A percentile compares a stretch with the other conserved stretches of the same genome.
phyloP scores from a whole-genome alignment of 2,797 vertebrate species.

The Mastacembelus armatus region DNA sequence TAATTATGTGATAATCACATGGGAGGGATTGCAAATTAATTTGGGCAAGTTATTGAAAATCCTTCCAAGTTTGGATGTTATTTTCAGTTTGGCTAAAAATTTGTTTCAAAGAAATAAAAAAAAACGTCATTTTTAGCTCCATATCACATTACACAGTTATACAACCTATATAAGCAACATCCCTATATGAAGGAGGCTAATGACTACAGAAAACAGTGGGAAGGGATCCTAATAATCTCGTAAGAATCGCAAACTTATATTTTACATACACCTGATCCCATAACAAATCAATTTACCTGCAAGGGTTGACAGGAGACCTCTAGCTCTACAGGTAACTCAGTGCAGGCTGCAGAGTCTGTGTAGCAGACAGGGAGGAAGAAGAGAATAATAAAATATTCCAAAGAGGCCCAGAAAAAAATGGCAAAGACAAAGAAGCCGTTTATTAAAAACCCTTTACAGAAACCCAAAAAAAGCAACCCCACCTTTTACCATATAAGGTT shows the following conservation, averaged over 20 bases:
- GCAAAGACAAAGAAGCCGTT: not conserved
- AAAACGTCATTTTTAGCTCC: not conserved
- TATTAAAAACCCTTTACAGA: not conserved
- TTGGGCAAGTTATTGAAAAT: not conserved
- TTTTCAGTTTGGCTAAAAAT: not conserved
- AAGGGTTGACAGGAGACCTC: constrained; percentile 32
- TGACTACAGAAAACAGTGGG: too few relatives aligned
- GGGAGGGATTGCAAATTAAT: not conserved
- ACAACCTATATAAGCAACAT: not conserved
- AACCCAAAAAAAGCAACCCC: constrained; percentile 9
- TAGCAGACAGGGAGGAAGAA: constrained; percentile 23
- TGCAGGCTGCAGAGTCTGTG: constrained; percentile 46
- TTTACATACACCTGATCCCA: not conserved
- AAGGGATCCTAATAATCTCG: too few relatives aligned
- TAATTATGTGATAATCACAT: too few relatives aligned
- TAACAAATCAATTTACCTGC: constrained; percentile 62
- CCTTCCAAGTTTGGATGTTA: not conserved
- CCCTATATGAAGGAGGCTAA: not conserved
- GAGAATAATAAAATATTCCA: not conserved
- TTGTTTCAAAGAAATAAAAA: not conserved
- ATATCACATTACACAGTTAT: not conserved
- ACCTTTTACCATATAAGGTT: constrained; percentile 61
- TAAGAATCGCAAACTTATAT: not conserved
- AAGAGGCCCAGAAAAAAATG: not conserved
- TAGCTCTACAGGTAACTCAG: constrained; percentile 45